Percentiles rank a stretch among this genome's conserved stretches.
These are phyloP conservation scores for Trachops cirrhosus DNA, from an alignment of 2,797 vertebrate species.

Conservation along the genomic window DNA sequence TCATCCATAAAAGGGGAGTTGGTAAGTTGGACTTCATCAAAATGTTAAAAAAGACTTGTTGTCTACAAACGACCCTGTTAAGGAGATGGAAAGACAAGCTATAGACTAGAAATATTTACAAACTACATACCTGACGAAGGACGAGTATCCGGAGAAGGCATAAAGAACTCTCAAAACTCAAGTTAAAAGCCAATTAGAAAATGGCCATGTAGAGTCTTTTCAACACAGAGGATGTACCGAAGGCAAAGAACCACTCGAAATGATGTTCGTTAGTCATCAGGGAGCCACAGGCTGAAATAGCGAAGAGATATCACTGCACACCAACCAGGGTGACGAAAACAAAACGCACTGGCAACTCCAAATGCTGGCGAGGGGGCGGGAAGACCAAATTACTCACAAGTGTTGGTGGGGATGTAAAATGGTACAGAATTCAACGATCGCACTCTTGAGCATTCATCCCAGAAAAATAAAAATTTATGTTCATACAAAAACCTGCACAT, in stretches of 20 bases:
- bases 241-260: neutral
- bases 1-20: neutral
- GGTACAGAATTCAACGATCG: neutral
- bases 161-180: neutral
- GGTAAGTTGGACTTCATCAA: neutral
- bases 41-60: neutral
- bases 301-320: rapidly evolving
- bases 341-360: neutral
- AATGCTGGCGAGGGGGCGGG: neutral
- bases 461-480: neutral
- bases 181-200: neutral
- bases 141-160: neutral
- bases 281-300: neutral
- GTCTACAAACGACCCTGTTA: neutral
- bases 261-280: neutral
- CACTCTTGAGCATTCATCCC: neutral
- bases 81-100: neutral
- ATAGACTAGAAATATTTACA: neutral
- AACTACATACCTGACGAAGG: neutral
- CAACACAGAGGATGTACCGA: neutral
- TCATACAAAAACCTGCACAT: neutral
- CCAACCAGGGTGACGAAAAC: neutral
- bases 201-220: neutral
- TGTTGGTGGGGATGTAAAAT: neutral
- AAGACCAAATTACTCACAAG: neutral